These are phyloP conservation scores for Drosophila sturtevanti DNA, from an alignment of 1,140 invertebrate genomes.

Conservation along the genomic window DNA sequence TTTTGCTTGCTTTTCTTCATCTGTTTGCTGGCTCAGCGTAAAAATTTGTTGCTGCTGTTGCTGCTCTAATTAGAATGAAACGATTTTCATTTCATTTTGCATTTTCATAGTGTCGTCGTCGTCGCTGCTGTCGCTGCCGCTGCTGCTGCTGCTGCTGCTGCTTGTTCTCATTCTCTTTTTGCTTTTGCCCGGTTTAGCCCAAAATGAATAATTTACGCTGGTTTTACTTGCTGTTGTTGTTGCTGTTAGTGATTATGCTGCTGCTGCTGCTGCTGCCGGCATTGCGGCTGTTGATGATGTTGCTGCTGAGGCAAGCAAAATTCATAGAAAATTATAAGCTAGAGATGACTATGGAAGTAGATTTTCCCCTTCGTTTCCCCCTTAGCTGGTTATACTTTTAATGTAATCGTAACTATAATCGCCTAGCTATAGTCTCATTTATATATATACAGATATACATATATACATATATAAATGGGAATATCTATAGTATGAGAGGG, in stretches of 20 bases:
- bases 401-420: constrained; percentile 58
- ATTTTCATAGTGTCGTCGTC: constrained; percentile 65
- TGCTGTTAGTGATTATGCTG: background rate
- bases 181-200: constrained; percentile 34
- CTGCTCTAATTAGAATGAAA: constrained; percentile 79
- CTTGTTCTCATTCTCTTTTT: constrained; percentile 11
- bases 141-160: background rate
- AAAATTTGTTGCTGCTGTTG: constrained; percentile 68
- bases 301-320: constrained; percentile 71
- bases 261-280: constrained; percentile 10
- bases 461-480: background rate
- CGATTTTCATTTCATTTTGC: constrained; percentile 75
- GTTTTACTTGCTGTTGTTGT: constrained; percentile 14
- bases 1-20: constrained; percentile 23
- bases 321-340: constrained; percentile 65
- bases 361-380: constrained; percentile 15
- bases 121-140: constrained; percentile 9
- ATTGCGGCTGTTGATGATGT: constrained; percentile 18
- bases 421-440: constrained; percentile 16
- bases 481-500: constrained; percentile 12
- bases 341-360: constrained; percentile 13
- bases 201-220: constrained; percentile 75
- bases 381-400: constrained; percentile 69
- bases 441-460: constrained; percentile 27
- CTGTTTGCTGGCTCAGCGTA: constrained; percentile 76